Evolutionary conservation across 1,140 invertebrate species (phyloP).

Genomic region (Schlechtendalia chinensis): DNA sequence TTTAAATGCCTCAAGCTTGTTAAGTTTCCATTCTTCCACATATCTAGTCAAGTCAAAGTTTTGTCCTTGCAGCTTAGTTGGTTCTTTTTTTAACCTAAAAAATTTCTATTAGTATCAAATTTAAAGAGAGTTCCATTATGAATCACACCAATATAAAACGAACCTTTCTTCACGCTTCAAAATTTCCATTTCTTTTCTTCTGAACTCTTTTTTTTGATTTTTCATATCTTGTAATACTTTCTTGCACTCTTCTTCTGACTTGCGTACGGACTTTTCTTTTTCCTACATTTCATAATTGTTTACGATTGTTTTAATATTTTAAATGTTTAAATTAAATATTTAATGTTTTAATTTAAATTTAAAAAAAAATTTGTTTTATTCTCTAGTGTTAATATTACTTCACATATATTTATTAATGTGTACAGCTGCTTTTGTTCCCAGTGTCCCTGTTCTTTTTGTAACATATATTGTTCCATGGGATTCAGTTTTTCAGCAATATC

Average conservation of each 20-base stretch:
- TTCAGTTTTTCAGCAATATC: neutral
- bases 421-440: neutral
- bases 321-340: too few species aligned
- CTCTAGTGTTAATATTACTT: neutral
- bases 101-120: neutral
- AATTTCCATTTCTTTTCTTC: slow-evolving; percentile 21
- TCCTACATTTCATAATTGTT: neutral
- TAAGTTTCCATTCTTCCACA: slow-evolving; percentile 1
- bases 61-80: slow-evolving; percentile 7
- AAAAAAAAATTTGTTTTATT: too few species aligned
- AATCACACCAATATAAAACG: neutral
- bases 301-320: too few species aligned
- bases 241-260: neutral
- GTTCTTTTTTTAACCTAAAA: slow-evolving; percentile 21
- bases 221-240: slow-evolving; percentile 2
- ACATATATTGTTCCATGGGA: neutral
- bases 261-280: slow-evolving; percentile 1
- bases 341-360: too few species aligned
- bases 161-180: slow-evolving; percentile 10
- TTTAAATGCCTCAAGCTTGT: neutral
- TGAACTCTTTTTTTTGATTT: slow-evolving; percentile 20
- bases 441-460: slow-evolving; percentile 1
- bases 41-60: neutral
- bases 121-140: neutral
- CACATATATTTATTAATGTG: neutral